Conservation (phyloP, 2,797 vertebrate genomes). For the Sphenopsis melanotis region DNA sequence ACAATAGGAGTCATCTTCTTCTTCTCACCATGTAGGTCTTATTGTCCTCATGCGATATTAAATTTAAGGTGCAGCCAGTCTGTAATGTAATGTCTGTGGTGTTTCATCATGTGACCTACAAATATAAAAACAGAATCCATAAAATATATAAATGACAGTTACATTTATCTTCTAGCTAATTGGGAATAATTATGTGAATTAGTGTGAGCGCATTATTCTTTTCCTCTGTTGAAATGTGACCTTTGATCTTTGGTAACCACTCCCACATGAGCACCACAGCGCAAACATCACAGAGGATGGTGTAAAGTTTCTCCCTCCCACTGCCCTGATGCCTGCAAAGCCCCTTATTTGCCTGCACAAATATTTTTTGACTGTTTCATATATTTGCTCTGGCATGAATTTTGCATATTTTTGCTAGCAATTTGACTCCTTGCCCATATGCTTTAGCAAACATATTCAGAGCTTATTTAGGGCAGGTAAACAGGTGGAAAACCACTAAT, state of each 20-base stretch:
- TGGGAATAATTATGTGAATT: neutral
- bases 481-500: neutral
- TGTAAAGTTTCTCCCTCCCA: neutral
- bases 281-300: neutral
- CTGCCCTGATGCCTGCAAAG: neutral
- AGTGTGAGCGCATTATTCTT: conserved; percentile 11
- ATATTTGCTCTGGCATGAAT: neutral
- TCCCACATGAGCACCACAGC: neutral
- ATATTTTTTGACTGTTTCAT: neutral
- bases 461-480: neutral
- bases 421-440: neutral
- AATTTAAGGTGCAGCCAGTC: neutral
- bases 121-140: neutral
- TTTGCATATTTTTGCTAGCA: neutral
- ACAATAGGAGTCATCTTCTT: neutral
- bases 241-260: conserved; percentile 1
- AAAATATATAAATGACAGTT: neutral
- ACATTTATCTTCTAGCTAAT: conserved; percentile 5
- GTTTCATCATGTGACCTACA: neutral
- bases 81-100: neutral
- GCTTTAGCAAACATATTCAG: neutral
- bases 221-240: conserved; percentile 24
- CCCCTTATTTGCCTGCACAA: neutral
- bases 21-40: neutral
- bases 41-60: neutral